Evolutionary conservation across 2,113 vertebrate species (phyloP).

Genomic region (Chrysemys picta): DNA sequence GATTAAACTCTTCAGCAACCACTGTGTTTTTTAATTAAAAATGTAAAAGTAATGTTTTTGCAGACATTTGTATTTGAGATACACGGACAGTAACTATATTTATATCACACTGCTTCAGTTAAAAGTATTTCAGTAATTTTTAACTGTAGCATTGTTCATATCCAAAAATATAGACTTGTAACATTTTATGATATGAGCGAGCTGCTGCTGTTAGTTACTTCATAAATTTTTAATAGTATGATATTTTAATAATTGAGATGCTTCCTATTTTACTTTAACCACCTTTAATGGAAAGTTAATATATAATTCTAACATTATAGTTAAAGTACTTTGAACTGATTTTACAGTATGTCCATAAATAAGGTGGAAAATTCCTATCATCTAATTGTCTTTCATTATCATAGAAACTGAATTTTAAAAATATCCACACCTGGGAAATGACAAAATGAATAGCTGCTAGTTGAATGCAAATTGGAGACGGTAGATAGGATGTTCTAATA

Average conservation of each 20-base stretch:
- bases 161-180: background rate
- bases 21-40: background rate
- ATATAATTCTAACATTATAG: background rate
- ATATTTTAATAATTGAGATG: background rate
- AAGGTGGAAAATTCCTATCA: background rate
- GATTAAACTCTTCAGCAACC: background rate
- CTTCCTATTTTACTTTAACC: background rate
- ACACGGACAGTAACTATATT: background rate
- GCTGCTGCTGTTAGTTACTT: background rate
- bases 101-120: background rate
- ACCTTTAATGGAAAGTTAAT: background rate
- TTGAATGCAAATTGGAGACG: background rate
- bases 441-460: background rate
- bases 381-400: background rate
- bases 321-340: background rate
- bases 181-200: background rate
- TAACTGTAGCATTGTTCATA: background rate
- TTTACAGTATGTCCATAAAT: background rate
- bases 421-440: background rate
- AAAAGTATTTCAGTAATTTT: background rate
- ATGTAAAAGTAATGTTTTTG: background rate
- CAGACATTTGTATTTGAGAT: background rate
- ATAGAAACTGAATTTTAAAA: background rate
- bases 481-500: background rate
- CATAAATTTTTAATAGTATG: background rate